These are phyloP conservation scores for Chaetura pelagica DNA, from an alignment of 2,113 vertebrate genomes.

Conservation along the genomic window DNA sequence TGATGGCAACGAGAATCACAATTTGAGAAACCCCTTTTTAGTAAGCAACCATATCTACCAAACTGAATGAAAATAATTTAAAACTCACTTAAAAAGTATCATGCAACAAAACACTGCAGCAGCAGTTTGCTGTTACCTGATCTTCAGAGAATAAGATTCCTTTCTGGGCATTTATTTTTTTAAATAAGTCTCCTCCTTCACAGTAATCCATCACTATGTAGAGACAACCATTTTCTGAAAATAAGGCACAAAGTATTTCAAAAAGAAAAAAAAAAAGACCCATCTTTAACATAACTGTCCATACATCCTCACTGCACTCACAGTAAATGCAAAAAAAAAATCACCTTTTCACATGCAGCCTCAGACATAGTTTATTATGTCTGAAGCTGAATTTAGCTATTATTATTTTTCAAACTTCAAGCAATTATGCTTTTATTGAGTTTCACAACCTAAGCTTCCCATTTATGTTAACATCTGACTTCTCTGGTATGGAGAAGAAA, in stretches of 20 bases:
- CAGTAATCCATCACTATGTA: constrained; percentile 99
- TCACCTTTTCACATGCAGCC: not conserved
- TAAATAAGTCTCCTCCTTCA: constrained; percentile 96
- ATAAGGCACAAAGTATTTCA: not conserved
- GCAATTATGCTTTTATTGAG: not conserved
- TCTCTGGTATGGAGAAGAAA: not conserved
- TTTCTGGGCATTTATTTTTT: constrained; percentile 96
- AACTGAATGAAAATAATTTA: not conserved
- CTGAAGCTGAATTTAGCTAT: too few species aligned
- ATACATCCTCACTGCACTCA: not conserved
- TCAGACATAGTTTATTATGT: not conserved
- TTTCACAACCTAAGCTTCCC: not conserved
- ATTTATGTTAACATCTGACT: not conserved
- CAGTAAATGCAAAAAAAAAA: not conserved
- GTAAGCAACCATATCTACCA: not conserved
- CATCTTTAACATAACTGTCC: not conserved
- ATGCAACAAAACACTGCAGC: not conserved
- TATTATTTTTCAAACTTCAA: not conserved
- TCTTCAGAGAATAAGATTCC: constrained; percentile 90
- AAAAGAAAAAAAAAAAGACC: not conserved
- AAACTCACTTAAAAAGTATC: not conserved
- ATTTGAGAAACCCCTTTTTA: not conserved
- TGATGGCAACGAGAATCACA: not conserved
- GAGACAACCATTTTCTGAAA: constrained; percentile 91
- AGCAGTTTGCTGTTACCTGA: constrained; percentile 80